Evolutionary conservation across 2,113 vertebrate species (phyloP), one percentile per base, ranked within the genome.

Genomic region (Nymphicus hollandicus): DNA sequence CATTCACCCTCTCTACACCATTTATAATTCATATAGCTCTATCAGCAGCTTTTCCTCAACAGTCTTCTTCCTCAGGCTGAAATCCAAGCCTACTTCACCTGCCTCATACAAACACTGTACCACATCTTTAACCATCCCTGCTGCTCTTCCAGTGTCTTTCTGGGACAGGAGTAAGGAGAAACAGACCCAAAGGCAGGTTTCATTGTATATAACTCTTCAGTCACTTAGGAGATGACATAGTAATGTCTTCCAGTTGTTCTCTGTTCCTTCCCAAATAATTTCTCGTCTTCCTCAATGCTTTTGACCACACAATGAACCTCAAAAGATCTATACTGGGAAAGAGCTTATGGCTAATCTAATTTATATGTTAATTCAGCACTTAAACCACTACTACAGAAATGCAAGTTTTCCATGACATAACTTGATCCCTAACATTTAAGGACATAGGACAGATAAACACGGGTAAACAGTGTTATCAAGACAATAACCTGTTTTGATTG

Each of bases 401-500:
- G 2, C 22, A 91, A 52, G 27, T 92, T 93, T 96, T 95, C 92
- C 92, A 86, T 92, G 10, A 96, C 95, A 92, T 68, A 97, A 94
- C 55, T 84, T 88, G 52, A 93, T 92, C 72, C 84, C 61, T 69
- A 74, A 86, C 19, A 68, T 41, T 86, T 72, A 81, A 89, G 27
- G 47, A 63, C 22, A 73, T 3, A 65, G 52, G 31, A 94, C 5
- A 7, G 64, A 80, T 47, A 88, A 86, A 61, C 11, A 78, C 0
- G 0, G 68, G 77, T 19, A 86, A 77, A 84, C 7, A 84, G 5
- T 28, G 29, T 52, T 81, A 85, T 81, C 52, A 69, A 69, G 81
- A 90, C 63, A 82, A 92, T 96, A 94, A 99, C 99, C 99, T 98
- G 98, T 99, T 60, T 92, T 97, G 92, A 99, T 98, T 93, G 98